Conservation (phyloP, 2,113 vertebrate genomes). For the Junco hyemalis region DNA sequence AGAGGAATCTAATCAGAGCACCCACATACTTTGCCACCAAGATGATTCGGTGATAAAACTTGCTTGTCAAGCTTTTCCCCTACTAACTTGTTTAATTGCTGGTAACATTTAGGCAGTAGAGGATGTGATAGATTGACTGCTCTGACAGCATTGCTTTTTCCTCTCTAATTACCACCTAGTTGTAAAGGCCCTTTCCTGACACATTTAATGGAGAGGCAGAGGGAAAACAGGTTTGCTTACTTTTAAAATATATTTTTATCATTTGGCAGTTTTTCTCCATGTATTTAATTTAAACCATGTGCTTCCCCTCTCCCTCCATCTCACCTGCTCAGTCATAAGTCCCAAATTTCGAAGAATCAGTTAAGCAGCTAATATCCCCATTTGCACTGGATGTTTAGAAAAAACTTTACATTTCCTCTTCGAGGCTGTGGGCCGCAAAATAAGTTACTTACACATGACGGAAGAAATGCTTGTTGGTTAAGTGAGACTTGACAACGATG, state of each 20-base stretch:
- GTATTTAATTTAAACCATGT: conserved; percentile 33
- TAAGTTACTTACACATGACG: not conserved
- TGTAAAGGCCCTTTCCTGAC: conserved; percentile 56
- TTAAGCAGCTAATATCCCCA: conserved; percentile 9
- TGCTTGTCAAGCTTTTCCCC: not conserved
- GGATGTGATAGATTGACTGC: conserved; percentile 35
- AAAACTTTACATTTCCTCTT: conserved; percentile 30
- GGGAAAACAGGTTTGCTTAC: conserved; percentile 36
- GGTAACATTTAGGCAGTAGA: conserved; percentile 23
- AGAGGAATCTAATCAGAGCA: not conserved
- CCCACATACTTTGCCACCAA: not conserved
- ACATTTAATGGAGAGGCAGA: conserved; percentile 45
- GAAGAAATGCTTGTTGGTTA: not conserved
- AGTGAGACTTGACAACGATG: not conserved
- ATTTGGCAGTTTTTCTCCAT: conserved; percentile 22
- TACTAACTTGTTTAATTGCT: conserved; percentile 39
- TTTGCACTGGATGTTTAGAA: conserved; percentile 15
- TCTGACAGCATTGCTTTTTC: conserved; percentile 26
- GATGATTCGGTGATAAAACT: conserved; percentile 38
- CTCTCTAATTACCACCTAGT: conserved; percentile 53
- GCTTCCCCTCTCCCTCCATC: not conserved
- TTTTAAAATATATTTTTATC: conserved; percentile 51
- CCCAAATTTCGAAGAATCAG: not conserved
- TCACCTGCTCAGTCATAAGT: not conserved
- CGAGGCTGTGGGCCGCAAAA: not conserved